Base-by-base conservation (phyloP, 2,888 invertebrate genomes). In the Dromius quadrimaculatus region DNA sequence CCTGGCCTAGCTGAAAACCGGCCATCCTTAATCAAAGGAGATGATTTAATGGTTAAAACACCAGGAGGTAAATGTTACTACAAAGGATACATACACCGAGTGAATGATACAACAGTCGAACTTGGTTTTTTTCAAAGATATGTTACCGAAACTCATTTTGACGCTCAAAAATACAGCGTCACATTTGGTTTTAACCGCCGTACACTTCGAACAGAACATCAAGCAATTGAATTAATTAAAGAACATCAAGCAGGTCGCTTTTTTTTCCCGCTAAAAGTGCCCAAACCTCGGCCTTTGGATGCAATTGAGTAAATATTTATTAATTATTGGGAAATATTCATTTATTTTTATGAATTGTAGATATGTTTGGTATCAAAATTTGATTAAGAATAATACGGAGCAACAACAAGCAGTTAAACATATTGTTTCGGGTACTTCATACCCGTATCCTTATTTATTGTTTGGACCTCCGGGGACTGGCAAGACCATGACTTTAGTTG, bases 401-500 rank as follows among this genome's bases (percentile, higher is more conserved):
- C 87, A 87, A 76, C 81, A 80, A 72, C 77, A 78, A 41, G 87
- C 87, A 4, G 85, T 88, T 1, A 72, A 75, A 17, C 81, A 85
- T 72, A 86, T 87, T 23, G 75, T 87, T 1, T 77, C 81, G 6
- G 85, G 83, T 1, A 82, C 83, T 71, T 79, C 83, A 2, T 81
- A 83, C 32, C 87, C 87, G 1, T 76, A 82, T 1, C 87, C 88
- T 0, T 88, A 88, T 76, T 79, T 88, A 54, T 79, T 88, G 41
- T 88, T 86, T 80, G 88, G 88, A 2, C 88, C 88, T 13, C 87
- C 73, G 22, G 88, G 89, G 1, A 90, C 90, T 1, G 91, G 91
- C 0, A 91, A 91, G 81, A 92, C 92, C 0, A 85, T 89, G 1
- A 91, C 92, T 0, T 76, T 92, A 4, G 89, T 91, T 1, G 92